Percentiles rank a stretch among this genome's conserved stretches.
Evolutionary conservation across 2,888 invertebrate genomes (phyloP).

Genomic region (Dasysyrphus tricinctus): DNA sequence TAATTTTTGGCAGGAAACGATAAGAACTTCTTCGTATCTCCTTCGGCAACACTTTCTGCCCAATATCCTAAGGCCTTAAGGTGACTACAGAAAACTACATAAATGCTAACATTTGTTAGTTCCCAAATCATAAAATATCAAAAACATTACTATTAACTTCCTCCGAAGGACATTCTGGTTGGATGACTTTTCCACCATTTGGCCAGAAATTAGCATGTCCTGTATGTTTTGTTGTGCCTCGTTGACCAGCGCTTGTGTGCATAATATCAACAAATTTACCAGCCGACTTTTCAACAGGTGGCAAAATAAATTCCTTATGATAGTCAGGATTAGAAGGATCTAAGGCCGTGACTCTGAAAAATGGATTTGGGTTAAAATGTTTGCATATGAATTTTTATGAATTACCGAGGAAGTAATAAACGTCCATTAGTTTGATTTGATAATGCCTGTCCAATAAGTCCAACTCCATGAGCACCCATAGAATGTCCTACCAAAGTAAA

Average conservation of each 20-base stretch:
- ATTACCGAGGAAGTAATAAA: background rate
- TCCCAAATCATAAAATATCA: too few species aligned
- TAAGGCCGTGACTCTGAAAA: slow-evolving; percentile 85
- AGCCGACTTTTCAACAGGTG: slow-evolving; percentile 84
- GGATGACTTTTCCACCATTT: slow-evolving; percentile 85
- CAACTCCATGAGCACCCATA: slow-evolving; percentile 82
- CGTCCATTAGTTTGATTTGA: background rate
- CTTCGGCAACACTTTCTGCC: slow-evolving; percentile 72
- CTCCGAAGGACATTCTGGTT: slow-evolving; percentile 85
- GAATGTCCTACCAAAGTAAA: slow-evolving; percentile 82
- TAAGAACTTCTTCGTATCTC: slow-evolving; percentile 73
- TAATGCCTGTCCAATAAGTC: slow-evolving; percentile 79
- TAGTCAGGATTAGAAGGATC: slow-evolving; percentile 87
- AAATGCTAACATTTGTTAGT: too few species aligned
- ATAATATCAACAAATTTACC: slow-evolving; percentile 88
- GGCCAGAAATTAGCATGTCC: slow-evolving; percentile 87
- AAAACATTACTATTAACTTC: background rate
- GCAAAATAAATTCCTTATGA: slow-evolving; percentile 81
- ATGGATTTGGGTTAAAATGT: background rate
- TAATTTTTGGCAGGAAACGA: background rate
- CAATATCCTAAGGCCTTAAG: background rate
- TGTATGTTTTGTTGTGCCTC: slow-evolving; percentile 83
- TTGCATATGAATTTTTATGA: background rate
- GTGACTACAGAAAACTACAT: slow-evolving; percentile 6
- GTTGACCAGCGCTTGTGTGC: slow-evolving; percentile 86